phyloP scores from a whole-genome alignment of 2,888 invertebrate genomes.

The Pandemis corylana region DNA sequence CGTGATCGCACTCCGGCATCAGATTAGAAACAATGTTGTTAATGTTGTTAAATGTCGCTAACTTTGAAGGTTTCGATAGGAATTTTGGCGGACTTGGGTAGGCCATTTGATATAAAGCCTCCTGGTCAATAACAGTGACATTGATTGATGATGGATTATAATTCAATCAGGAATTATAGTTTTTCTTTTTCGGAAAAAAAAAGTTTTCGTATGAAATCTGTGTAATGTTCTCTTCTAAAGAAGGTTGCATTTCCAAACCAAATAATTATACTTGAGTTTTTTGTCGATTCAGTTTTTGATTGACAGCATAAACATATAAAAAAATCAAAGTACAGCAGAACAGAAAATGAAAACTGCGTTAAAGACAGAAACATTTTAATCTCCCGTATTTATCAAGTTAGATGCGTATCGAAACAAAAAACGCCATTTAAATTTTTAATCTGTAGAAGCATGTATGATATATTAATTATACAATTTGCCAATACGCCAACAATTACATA shows the following conservation, averaged over 20 bases:
- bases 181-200: background rate
- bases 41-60: slow-evolving; percentile 52
- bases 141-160: no score
- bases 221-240: no score
- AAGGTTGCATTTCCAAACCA: no score
- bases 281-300: no score
- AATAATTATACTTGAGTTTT: no score
- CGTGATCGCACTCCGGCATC: slow-evolving; percentile 71
- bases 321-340: background rate
- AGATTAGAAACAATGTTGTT: slow-evolving; percentile 57
- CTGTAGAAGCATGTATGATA: background rate
- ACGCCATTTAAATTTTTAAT: background rate
- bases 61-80: slow-evolving; percentile 41
- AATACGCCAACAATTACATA: background rate
- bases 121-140: background rate
- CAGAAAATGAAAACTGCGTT: background rate
- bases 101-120: background rate
- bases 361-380: background rate
- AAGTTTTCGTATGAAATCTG: no score
- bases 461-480: background rate
- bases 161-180: no score
- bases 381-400: background rate
- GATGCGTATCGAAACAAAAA: background rate
- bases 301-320: no score
- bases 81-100: background rate